Evolutionary conservation across 1,140 invertebrate genomes (phyloP), one percentile per base, ranked within the genome.

Genomic region (Battus philenor): DNA sequence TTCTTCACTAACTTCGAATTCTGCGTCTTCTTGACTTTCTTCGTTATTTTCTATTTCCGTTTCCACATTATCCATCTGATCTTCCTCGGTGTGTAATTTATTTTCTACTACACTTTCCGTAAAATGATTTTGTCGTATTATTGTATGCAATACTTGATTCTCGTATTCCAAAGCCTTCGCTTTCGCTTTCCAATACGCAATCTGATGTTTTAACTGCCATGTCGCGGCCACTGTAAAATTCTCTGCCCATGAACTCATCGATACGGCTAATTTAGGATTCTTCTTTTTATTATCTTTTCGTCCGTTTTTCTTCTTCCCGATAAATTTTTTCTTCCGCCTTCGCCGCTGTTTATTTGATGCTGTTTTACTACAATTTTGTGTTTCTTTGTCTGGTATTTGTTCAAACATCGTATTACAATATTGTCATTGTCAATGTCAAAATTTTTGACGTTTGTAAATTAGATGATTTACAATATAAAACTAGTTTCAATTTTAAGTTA

Each of bases 151-250:
- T 38, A 90, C 60, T 39, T 78, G 65, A 63, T 92, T 92, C 74
- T 93, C 91, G 47, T 89, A 86, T 59, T 91, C 88, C 24, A 92
- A 71, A 16, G 90, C 89, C 27, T 87, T 65, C 7, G 91, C 91
- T 46, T 87, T 84, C 0, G 91, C 89, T 72, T 88, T 91, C 91
- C 91, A 93, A 77, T 90, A 91, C 1, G 88, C 87, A 7, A 91
- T 34, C 67, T 90, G 80, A 55, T 88, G 86, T 49, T 88, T 86
- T 44, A 87, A 56, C 47, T 89, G 88, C 89, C 88, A 86, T 34
- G 77, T 79, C 2, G 73, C 54, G 27, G 75, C 77, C 1, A 54
- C 38, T 7, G 70, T 67, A 26, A 69, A 83, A 11, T 62, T 67
- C 43, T 84, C 65, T 18, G 75, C 73, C 75, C 73, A 84, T 44